Evolutionary conservation across 2,113 vertebrate species (phyloP).

Genomic region (Scomber colias): DNA sequence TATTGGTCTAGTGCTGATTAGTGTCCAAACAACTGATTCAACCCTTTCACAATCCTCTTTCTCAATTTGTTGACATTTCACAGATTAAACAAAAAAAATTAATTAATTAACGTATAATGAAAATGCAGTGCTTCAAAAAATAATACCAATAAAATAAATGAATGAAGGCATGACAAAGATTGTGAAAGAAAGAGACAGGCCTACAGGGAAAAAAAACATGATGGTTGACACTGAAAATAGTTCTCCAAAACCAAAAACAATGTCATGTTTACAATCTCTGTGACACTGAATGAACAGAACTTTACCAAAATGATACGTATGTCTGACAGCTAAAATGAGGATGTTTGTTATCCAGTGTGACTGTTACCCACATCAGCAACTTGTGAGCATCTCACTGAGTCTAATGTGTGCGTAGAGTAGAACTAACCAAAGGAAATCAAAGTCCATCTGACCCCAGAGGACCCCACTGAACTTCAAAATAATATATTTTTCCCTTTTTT

Average conservation of each 20-base stretch:
- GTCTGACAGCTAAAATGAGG: slow-evolving; percentile 50
- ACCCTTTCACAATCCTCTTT: no score
- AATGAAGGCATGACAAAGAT: slow-evolving; percentile 14
- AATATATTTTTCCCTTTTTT: neutral
- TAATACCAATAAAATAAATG: neutral
- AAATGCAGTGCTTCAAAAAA: slow-evolving; percentile 10
- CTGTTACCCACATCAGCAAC: slow-evolving; percentile 38
- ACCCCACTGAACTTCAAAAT: slow-evolving; percentile 20
- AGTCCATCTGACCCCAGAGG: neutral
- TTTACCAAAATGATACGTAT: slow-evolving; percentile 45
- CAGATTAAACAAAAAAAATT: neutral
- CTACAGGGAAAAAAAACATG: slow-evolving; percentile 33
- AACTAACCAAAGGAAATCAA: slow-evolving; percentile 24
- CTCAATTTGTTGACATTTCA: neutral
- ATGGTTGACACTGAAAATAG: slow-evolving; percentile 42
- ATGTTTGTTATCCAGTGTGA: slow-evolving; percentile 43
- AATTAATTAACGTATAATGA: neutral
- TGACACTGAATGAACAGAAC: slow-evolving; percentile 50
- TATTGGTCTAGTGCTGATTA: slow-evolving; percentile 58
- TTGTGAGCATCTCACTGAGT: slow-evolving; percentile 5
- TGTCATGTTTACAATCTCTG: slow-evolving; percentile 35
- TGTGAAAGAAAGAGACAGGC: slow-evolving; percentile 11
- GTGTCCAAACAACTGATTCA: slow-evolving; percentile 15
- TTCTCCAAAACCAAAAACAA: slow-evolving; percentile 48
- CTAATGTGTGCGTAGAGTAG: neutral